Evolutionary conservation across 2,888 invertebrate genomes (phyloP).

Genomic region (Nesidiocoris tenuis): DNA sequence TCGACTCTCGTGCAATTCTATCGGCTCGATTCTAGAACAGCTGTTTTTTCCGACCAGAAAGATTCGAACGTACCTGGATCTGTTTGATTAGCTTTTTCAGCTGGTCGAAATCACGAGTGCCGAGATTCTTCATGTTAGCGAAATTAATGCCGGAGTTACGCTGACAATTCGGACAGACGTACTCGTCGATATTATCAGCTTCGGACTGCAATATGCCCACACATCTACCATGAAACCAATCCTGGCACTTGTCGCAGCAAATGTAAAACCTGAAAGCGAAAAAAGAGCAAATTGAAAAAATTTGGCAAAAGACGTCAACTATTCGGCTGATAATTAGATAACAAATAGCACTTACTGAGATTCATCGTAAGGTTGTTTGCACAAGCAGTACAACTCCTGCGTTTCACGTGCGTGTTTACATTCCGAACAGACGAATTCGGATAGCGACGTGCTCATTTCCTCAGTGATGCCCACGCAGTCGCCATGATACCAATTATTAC

Average conservation of each 20-base stretch:
- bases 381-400: conserved; percentile 92
- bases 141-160: conserved; percentile 83
- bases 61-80: conserved; percentile 76
- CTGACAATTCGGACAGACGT: conserved; percentile 94
- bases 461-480: conserved; percentile 93
- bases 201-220: conserved; percentile 92
- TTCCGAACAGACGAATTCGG: conserved; percentile 85
- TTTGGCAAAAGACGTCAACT: no score
- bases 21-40: no score
- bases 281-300: not conserved
- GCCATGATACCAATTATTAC: conserved; percentile 98
- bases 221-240: conserved; percentile 98
- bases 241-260: conserved; percentile 97
- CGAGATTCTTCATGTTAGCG: conserved; percentile 84
- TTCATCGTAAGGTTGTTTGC: conserved; percentile 94
- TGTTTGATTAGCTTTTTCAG: conserved; percentile 84
- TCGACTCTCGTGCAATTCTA: no score
- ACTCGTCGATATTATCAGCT: conserved; percentile 92
- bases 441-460: conserved; percentile 83
- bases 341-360: conserved; percentile 93
- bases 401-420: conserved; percentile 83
- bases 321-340: no score
- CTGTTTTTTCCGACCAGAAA: no score
- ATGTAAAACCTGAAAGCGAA: conserved; percentile 82
- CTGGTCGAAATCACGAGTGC: conserved; percentile 75